Evolutionary conservation across 1,140 invertebrate species (phyloP).

Genomic region (Trichonephila clavipes): DNA sequence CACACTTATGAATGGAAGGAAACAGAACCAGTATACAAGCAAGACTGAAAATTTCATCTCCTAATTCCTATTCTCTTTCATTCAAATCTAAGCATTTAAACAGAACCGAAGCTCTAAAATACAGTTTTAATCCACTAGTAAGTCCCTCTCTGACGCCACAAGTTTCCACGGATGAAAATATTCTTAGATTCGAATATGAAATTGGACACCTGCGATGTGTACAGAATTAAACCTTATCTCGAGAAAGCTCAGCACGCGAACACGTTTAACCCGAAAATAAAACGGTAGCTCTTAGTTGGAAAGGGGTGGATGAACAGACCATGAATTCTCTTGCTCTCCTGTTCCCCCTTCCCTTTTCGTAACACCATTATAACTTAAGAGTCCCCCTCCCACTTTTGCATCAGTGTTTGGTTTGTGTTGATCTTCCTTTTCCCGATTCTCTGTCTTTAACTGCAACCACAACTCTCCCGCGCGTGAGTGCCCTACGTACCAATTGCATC

Average conservation of each 20-base stretch:
- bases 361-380: slow-evolving; percentile 38
- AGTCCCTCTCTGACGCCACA: background rate
- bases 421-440: slow-evolving; percentile 20
- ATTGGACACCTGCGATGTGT: slow-evolving; percentile 30
- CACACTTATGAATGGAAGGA: too few species aligned
- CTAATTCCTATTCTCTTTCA: background rate
- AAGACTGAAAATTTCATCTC: too few species aligned
- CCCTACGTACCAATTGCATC: slow-evolving; percentile 47
- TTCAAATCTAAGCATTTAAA: background rate
- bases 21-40: too few species aligned
- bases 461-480: slow-evolving; percentile 36
- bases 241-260: slow-evolving; percentile 4
- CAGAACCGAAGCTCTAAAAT: background rate
- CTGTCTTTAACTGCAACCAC: slow-evolving; percentile 37
- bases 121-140: background rate
- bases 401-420: slow-evolving; percentile 33
- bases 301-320: background rate
- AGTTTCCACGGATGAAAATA: slow-evolving; percentile 34
- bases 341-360: background rate
- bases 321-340: background rate
- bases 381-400: slow-evolving; percentile 33
- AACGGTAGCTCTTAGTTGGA: background rate
- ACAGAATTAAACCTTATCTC: slow-evolving; percentile 40
- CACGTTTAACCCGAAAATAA: slow-evolving; percentile 27
- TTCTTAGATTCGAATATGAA: slow-evolving; percentile 27